A percentile compares a stretch with the other conserved stretches of the same genome.
Conservation (phyloP, 92 coral and sea anemone species). For the Parazoanthus atlanticus region DNA sequence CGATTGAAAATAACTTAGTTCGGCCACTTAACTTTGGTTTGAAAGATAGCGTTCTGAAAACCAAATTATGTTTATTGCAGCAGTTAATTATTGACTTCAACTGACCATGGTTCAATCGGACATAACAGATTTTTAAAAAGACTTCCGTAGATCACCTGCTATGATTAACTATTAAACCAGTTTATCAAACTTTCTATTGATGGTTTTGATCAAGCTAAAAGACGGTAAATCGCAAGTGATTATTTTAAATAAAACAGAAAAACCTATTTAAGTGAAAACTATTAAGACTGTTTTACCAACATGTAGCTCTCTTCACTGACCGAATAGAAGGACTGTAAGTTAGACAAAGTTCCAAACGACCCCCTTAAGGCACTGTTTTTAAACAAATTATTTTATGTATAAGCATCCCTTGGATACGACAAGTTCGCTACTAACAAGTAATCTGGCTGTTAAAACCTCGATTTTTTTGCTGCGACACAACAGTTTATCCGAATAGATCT, state of each 20-base stretch:
- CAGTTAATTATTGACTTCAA: not conserved
- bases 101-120: not conserved
- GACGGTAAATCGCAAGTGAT: not conserved
- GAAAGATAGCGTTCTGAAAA: not conserved
- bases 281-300: not conserved
- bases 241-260: not conserved
- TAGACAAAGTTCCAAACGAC: not conserved
- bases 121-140: too few species aligned
- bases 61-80: not conserved
- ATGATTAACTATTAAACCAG: not conserved
- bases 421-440: not conserved
- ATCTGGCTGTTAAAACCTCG: not conserved
- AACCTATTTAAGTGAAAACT: not conserved
- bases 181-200: too few species aligned
- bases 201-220: not conserved
- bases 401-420: not conserved
- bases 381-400: too few species aligned
- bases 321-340: not conserved
- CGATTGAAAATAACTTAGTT: not conserved
- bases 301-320: not conserved
- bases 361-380: not conserved
- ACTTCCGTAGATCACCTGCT: not conserved
- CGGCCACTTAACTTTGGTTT: not conserved
- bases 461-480: not conserved
- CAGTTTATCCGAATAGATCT: too few species aligned